A percentile compares a stretch with the other conserved stretches of the same genome.
phyloP scores from a whole-genome alignment of 2,113 vertebrate species.

The Mystacornis crossleyi region DNA sequence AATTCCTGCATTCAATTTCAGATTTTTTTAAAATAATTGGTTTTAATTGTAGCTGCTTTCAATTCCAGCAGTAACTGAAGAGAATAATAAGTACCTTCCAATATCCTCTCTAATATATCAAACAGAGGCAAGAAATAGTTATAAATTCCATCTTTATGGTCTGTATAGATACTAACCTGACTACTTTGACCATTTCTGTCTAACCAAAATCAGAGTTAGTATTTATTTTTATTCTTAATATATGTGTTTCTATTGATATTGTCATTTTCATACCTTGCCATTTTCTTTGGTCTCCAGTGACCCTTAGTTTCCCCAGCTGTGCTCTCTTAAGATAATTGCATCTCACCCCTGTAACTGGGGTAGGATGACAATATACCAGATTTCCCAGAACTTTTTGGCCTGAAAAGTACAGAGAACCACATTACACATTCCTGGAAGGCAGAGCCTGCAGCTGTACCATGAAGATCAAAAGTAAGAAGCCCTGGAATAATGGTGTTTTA shows the following conservation, averaged over 20 bases:
- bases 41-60: not conserved
- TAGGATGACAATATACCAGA: not conserved
- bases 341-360: not conserved
- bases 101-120: not conserved
- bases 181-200: not conserved
- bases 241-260: not conserved
- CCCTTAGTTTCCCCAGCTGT: not conserved
- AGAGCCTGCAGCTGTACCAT: not conserved
- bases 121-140: not conserved
- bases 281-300: not conserved
- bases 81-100: not conserved
- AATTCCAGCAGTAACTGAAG: not conserved
- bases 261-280: not conserved
- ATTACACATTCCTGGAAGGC: not conserved
- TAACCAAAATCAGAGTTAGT: not conserved
- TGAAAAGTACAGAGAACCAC: not conserved
- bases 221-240: not conserved
- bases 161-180: not conserved
- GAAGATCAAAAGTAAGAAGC: not conserved
- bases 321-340: not conserved
- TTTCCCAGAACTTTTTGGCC: not conserved
- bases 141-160: not conserved
- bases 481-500: not conserved
- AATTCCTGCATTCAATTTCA: not conserved
- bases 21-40: not conserved